Evolutionary conservation across 2,113 vertebrate species (phyloP), one percentile per base, ranked within the genome.

Genomic region (Oryzias curvinotus): DNA sequence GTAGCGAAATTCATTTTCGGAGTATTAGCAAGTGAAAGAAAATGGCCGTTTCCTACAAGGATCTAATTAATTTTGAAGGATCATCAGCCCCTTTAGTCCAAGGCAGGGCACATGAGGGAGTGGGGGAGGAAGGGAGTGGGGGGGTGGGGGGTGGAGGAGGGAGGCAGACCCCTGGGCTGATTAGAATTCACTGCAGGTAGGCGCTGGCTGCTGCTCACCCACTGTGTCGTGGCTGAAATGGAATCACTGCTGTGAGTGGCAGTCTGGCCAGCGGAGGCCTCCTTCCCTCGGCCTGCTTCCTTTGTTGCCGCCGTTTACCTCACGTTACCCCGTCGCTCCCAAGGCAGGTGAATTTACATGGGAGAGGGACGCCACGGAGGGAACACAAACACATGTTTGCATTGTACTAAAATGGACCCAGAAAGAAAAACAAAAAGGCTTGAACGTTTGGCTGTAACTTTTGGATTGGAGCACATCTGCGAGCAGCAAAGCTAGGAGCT

Each of bases 151-250:
- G 89, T 56, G 74, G 82, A 87, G 85, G 88, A 92, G 81, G 89
- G 91, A 93, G 87, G 79, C 87, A 91, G 91, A 95, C 93, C 95
- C 94, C 94, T 94, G 94, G 88, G 93, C 95, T 98, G 94, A 96
- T 97, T 97, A 97, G 94, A 94, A 96, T 97, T 97, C 96, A 96
- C 94, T 94, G 95, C 95, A 98, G 95, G 96, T 97, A 96, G 94
- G 93, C 95, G 93, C 93, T 94, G 94, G 94, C 95, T 95, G 93
- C 95, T 96, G 94, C 93, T 94, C 94, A 94, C 93, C 94, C 94
- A 95, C 94, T 94, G 92, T 94, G 93, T 95, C 94, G 94, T 93
- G 93, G 94, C 92, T 90, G 91, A 94, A 93, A 93, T 94, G 93
- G 93, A 93, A 93, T 93, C 92, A 90, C 71, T 71, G 89, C 85